Percentiles rank a stretch among this genome's conserved stretches.
These are phyloP conservation scores for Pachypeltis micranthus DNA, from an alignment of 1,140 invertebrate species.

Conservation along the genomic window DNA sequence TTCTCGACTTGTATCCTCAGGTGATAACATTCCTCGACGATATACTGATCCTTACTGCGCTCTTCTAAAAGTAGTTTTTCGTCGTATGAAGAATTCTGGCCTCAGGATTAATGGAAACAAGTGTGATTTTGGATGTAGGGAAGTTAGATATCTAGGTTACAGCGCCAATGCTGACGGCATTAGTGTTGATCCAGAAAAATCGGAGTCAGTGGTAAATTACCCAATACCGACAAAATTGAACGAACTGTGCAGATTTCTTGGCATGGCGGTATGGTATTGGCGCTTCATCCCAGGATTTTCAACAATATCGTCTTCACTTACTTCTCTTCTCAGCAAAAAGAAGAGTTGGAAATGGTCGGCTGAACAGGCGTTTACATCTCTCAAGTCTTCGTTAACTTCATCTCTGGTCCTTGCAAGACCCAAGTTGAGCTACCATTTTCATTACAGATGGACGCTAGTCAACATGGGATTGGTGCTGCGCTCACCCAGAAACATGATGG, in stretches of 20 bases:
- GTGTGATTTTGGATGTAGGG: not conserved
- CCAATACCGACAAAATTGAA: too few species aligned
- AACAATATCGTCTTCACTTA: conserved; percentile 30
- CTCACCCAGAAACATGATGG: conserved; percentile 27
- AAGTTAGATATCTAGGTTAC: conserved; percentile 17
- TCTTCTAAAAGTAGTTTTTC: conserved; percentile 18
- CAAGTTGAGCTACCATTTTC: conserved; percentile 27
- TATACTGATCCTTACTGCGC: conserved; percentile 28
- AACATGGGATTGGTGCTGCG: conserved; percentile 28
- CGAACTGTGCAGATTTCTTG: conserved; percentile 37
- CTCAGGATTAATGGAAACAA: not conserved
- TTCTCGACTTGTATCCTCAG: too few species aligned
- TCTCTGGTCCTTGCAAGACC: conserved; percentile 25
- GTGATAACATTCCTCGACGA: conserved; percentile 35
- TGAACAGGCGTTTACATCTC: conserved; percentile 22
- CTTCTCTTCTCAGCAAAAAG: conserved; percentile 26
- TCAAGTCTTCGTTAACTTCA: conserved; percentile 25
- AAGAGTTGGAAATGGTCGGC: conserved; percentile 21
- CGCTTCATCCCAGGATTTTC: conserved; percentile 37
- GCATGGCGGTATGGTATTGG: conserved; percentile 35
- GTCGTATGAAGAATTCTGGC: not conserved
- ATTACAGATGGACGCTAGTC: conserved; percentile 29
- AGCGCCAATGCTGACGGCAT: conserved; percentile 18
- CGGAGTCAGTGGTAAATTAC: too few species aligned
- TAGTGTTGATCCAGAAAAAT: conserved; percentile 25